phyloP scores from a whole-genome alignment of 2,113 vertebrate genomes.

The Megaleporinus macrocephalus region DNA sequence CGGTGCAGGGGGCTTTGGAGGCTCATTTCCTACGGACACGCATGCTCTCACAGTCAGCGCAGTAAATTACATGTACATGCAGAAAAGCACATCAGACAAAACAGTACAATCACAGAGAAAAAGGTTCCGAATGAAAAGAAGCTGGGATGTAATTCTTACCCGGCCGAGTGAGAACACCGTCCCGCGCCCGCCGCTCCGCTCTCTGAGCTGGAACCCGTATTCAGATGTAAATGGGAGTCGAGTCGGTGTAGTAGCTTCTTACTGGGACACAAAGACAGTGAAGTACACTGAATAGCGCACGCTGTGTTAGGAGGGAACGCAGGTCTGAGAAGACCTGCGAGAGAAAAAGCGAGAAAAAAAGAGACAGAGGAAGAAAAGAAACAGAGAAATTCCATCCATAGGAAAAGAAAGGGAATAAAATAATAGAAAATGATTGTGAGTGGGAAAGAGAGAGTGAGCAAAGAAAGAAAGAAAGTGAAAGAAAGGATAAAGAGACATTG shows the following conservation, averaged over 20 bases:
- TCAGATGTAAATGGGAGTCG: slow-evolving; percentile 47
- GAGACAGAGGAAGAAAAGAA: too few species aligned
- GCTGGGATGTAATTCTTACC: neutral
- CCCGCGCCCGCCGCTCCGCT: neutral
- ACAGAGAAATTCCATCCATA: too few species aligned
- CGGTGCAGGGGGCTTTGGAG: slow-evolving; percentile 40
- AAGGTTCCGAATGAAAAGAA: neutral
- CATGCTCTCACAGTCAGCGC: neutral
- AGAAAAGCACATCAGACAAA: neutral
- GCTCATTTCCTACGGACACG: slow-evolving; percentile 34
- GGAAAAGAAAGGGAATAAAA: too few species aligned
- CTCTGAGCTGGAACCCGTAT: neutral
- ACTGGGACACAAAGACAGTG: slow-evolving; percentile 32
- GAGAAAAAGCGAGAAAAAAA: too few species aligned
- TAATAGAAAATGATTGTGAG: too few species aligned
- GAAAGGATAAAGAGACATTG: too few species aligned
- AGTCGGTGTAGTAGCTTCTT: slow-evolving; percentile 14
- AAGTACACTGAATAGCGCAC: neutral
- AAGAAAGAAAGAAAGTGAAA: too few species aligned
- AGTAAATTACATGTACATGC: neutral
- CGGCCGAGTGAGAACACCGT: slow-evolving; percentile 8
- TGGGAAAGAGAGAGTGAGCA: too few species aligned
- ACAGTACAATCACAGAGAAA: neutral
- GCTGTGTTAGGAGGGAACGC: neutral
- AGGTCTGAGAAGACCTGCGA: too few species aligned